Evolutionary conservation across 2,797 vertebrate genomes (phyloP).

Genomic region (Taeniopygia guttata): DNA sequence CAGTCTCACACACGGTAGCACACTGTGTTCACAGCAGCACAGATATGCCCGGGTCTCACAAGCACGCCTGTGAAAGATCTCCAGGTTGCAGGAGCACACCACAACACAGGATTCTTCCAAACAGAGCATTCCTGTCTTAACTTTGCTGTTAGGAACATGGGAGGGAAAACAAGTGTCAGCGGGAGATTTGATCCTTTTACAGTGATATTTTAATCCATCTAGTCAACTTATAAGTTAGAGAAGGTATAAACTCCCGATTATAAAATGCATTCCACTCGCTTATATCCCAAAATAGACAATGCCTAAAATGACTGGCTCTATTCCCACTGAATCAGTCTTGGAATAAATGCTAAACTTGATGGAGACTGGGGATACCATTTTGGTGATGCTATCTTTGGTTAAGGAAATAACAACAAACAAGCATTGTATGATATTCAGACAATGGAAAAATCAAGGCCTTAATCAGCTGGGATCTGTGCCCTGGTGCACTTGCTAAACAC

Average conservation of each 20-base stretch:
- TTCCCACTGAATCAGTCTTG: neutral
- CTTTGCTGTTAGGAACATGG: neutral
- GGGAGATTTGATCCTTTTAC: neutral
- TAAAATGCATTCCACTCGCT: neutral
- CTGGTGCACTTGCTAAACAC: neutral
- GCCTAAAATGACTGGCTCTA: neutral
- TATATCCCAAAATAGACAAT: neutral
- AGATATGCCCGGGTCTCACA: neutral
- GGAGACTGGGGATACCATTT: neutral
- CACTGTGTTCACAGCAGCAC: neutral
- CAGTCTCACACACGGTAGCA: neutral
- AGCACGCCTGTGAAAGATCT: neutral
- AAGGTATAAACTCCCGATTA: neutral
- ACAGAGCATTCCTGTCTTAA: neutral
- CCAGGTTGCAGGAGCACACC: neutral
- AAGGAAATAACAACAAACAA: neutral
- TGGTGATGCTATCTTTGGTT: neutral
- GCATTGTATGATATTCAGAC: neutral
- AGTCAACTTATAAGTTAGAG: neutral
- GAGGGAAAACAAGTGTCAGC: neutral
- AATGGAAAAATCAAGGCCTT: neutral
- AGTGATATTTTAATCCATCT: neutral
- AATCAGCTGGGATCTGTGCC: neutral
- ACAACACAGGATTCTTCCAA: neutral
- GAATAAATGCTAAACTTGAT: neutral